These are phyloP conservation scores for Drosophila basisetae DNA, from an alignment of 2,888 invertebrate species.

Conservation along the genomic window DNA sequence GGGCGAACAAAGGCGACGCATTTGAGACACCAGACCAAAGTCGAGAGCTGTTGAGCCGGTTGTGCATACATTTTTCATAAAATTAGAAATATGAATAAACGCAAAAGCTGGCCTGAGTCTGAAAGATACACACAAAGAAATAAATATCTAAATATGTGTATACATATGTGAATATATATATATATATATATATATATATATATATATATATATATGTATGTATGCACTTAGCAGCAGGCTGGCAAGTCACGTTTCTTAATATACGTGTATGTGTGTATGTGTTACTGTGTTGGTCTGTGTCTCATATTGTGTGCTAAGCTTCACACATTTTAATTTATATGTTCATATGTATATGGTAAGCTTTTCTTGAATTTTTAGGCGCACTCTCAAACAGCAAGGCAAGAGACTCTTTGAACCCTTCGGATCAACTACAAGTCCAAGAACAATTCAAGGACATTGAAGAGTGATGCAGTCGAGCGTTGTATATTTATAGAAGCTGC, in stretches of 20 bases:
- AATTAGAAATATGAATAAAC: constrained; percentile 66
- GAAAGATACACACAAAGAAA: background rate
- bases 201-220: background rate
- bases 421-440: constrained; percentile 2
- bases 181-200: background rate
- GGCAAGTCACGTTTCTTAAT: constrained; percentile 73
- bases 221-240: constrained; percentile 37
- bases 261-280: constrained; percentile 41
- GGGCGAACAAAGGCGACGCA: constrained; percentile 59
- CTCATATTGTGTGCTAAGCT: constrained; percentile 37
- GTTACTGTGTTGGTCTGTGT: constrained; percentile 17
- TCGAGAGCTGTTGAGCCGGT: constrained; percentile 19
- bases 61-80: constrained; percentile 74
- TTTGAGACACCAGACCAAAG: constrained; percentile 27
- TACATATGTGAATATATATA: background rate
- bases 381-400: constrained; percentile 68
- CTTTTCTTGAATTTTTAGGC: constrained; percentile 51
- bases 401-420: constrained; percentile 64
- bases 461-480: background rate
- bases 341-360: constrained; percentile 23
- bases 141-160: background rate
- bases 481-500: too few relatives aligned
- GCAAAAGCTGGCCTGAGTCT: constrained; percentile 6
- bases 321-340: constrained; percentile 73
- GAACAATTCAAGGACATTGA: background rate